Evolutionary conservation across 2,113 vertebrate genomes (phyloP).

Genomic region (Scartelaos histophorus): DNA sequence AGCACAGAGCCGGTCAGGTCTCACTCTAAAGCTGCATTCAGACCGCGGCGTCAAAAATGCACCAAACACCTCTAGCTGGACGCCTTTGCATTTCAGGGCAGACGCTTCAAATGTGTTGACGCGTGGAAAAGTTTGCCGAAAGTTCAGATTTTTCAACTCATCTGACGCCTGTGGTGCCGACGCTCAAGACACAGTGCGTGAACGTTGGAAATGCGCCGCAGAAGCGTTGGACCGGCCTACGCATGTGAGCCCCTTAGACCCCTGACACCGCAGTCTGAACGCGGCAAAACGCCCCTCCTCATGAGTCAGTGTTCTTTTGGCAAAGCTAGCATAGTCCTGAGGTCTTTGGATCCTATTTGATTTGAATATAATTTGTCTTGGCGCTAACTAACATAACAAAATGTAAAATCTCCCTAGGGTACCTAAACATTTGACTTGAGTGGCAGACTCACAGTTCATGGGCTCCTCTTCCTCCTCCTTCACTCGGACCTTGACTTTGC

Average conservation of each 20-base stretch:
- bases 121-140: no score
- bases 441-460: slow-evolving; percentile 47
- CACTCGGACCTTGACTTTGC: slow-evolving; percentile 51
- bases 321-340: background rate
- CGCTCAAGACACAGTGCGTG: no score
- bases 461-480: slow-evolving; percentile 64
- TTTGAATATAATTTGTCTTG: background rate
- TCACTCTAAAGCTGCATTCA: background rate
- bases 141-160: no score
- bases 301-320: background rate
- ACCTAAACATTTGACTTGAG: background rate
- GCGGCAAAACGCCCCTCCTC: background rate
- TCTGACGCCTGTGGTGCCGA: no score
- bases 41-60: no score
- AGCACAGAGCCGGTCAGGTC: background rate
- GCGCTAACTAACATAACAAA: background rate
- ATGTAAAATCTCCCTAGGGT: background rate
- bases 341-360: background rate
- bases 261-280: no score
- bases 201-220: no score
- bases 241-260: no score
- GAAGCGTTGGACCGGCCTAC: no score
- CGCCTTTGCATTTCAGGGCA: no score
- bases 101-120: no score
- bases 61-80: no score